phyloP scores from a whole-genome alignment of 1,140 invertebrate species.

The Arion vulgaris region DNA sequence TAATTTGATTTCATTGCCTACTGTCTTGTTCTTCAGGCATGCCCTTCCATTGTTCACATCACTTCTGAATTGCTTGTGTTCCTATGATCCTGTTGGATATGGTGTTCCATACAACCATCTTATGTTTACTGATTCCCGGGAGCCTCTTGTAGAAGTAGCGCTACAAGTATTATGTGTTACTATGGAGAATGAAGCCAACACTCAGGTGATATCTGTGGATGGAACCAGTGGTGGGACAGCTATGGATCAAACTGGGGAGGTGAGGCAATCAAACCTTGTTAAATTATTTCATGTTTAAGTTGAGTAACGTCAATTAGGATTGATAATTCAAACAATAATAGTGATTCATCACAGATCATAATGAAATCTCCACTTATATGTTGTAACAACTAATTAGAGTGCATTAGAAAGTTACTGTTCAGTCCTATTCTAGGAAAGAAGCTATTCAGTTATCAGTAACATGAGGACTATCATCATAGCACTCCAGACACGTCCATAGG shows the following conservation, averaged over 20 bases:
- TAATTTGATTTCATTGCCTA: too few relatives aligned
- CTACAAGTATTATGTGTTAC: constrained; percentile 94
- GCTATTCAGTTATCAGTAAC: too few relatives aligned
- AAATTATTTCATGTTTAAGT: too few relatives aligned
- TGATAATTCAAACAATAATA: too few relatives aligned
- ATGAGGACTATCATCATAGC: too few relatives aligned
- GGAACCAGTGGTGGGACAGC: constrained; percentile 66
- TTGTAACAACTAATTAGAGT: too few relatives aligned
- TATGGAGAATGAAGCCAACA: constrained; percentile 84
- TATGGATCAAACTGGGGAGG: constrained; percentile 65
- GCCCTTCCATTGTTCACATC: constrained; percentile 98
- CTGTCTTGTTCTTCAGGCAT: constrained; percentile 77
- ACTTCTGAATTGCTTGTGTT: constrained; percentile 94
- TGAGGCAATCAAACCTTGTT: constrained; percentile 33
- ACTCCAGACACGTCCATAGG: too few relatives aligned
- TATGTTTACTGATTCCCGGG: constrained; percentile 93
- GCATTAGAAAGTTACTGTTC: too few relatives aligned
- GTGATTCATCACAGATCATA: too few relatives aligned
- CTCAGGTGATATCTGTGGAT: constrained; percentile 61
- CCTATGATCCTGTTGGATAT: constrained; percentile 97
- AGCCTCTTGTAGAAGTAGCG: constrained; percentile 95
- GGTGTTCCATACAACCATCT: constrained; percentile 99
- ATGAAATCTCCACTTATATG: too few relatives aligned
- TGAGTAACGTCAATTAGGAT: too few relatives aligned
- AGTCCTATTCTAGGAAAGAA: too few relatives aligned